These are phyloP conservation scores for Crossocerus cetratus DNA, from an alignment of 2,888 invertebrate genomes.

Conservation along the genomic window DNA sequence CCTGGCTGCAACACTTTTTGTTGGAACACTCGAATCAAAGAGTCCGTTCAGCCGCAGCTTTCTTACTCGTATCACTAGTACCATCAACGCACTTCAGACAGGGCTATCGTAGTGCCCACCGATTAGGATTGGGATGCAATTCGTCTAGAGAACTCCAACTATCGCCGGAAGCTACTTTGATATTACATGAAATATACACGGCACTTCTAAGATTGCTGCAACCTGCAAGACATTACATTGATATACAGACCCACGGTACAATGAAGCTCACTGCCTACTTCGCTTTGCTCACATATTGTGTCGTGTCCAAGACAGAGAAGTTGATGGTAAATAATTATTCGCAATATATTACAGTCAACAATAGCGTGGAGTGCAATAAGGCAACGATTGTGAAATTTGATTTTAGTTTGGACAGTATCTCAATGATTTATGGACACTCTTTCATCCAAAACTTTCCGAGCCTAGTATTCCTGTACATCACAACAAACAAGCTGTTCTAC, in stretches of 20 bases:
- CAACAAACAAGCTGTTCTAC: constrained; percentile 94
- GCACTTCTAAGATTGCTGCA: constrained; percentile 87
- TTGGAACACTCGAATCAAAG: constrained; percentile 91
- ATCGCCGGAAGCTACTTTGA: constrained; percentile 80
- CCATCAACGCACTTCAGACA: constrained; percentile 94
- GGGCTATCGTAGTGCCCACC: constrained; percentile 84
- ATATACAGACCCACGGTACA: constrained; percentile 91
- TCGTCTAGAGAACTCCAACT: constrained; percentile 73
- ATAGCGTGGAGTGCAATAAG: constrained; percentile 5
- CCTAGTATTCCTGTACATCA: constrained; percentile 96
- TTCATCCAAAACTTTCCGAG: constrained; percentile 95
- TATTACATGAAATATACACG: constrained; percentile 85
- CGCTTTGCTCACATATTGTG: constrained; percentile 93
- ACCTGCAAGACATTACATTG: constrained; percentile 91
- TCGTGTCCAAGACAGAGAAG: constrained; percentile 93
- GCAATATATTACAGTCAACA: background rate
- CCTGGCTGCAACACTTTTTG: constrained; percentile 93
- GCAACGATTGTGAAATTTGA: no score
- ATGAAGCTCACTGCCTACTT: constrained; percentile 96
- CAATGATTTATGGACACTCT: constrained; percentile 94
- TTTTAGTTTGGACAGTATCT: constrained; percentile 94
- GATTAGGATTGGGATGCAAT: constrained; percentile 80
- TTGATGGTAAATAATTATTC: constrained; percentile 84
- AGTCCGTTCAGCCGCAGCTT: constrained; percentile 93
- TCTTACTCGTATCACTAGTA: constrained; percentile 92